These are phyloP conservation scores for Hippocampus mohnikei DNA, from an alignment of 2,113 vertebrate species.

Conservation along the genomic window DNA sequence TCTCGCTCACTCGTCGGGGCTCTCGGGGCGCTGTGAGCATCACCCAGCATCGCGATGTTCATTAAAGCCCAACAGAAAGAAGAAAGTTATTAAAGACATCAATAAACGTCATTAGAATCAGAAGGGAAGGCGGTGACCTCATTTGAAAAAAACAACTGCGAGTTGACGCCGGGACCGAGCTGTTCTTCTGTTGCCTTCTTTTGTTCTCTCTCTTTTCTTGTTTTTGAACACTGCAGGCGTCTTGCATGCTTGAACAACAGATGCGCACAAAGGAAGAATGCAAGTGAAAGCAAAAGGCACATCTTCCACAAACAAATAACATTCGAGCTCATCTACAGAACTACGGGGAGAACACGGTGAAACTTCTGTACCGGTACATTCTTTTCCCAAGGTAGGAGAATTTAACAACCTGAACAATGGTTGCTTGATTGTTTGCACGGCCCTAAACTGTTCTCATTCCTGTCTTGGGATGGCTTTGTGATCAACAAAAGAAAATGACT, in stretches of 20 bases:
- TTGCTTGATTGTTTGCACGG: slow-evolving; percentile 18
- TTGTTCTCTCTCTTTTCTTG: not conserved
- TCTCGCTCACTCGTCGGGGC: slow-evolving; percentile 10
- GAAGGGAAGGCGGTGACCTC: slow-evolving; percentile 50
- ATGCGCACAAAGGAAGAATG: slow-evolving; percentile 8
- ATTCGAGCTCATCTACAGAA: slow-evolving; percentile 20
- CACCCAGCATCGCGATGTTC: slow-evolving; percentile 29
- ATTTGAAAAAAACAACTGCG: slow-evolving; percentile 47
- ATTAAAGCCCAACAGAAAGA: slow-evolving; percentile 41
- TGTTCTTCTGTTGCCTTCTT: slow-evolving; percentile 6
- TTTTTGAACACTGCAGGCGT: not conserved
- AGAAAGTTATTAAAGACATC: slow-evolving; percentile 63
- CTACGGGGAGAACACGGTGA: slow-evolving; percentile 20
- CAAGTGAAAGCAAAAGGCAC: slow-evolving; percentile 1
- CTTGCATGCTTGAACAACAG: slow-evolving; percentile 5
- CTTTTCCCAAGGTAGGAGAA: slow-evolving; percentile 31
- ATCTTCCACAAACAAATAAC: slow-evolving; percentile 34
- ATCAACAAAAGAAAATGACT: not conserved
- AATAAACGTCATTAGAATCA: slow-evolving; percentile 60
- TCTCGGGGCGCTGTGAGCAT: slow-evolving; percentile 12
- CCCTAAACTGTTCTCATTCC: slow-evolving; percentile 24
- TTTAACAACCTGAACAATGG: slow-evolving; percentile 22
- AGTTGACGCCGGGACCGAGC: slow-evolving; percentile 32
- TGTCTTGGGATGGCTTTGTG: not conserved
- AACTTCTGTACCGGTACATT: slow-evolving; percentile 44